phyloP scores from a whole-genome alignment of 2,888 invertebrate genomes.

The Dryadula phaetusa region DNA sequence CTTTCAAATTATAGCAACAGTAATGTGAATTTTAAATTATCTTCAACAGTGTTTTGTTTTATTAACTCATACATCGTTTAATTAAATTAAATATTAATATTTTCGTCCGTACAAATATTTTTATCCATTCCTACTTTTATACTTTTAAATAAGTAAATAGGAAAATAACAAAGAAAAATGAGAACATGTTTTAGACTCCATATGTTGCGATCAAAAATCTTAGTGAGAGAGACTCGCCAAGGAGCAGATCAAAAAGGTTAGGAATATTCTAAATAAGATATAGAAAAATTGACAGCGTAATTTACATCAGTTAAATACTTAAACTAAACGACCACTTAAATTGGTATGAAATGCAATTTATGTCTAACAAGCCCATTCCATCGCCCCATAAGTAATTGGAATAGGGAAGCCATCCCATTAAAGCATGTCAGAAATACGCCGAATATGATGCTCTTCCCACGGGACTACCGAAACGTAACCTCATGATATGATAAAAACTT shows the following conservation, averaged over 20 bases:
- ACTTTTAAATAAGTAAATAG: no score
- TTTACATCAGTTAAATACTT: slow-evolving; percentile 24
- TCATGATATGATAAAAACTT: slow-evolving; percentile 26
- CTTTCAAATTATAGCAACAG: slow-evolving; percentile 26
- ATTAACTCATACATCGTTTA: neutral
- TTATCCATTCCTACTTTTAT: no score
- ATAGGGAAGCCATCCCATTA: slow-evolving; percentile 43
- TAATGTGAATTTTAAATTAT: neutral
- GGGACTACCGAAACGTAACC: slow-evolving; percentile 29
- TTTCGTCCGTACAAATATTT: no score
- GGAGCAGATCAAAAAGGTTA: neutral
- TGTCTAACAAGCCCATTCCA: slow-evolving; percentile 41
- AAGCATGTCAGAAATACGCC: slow-evolving; percentile 43
- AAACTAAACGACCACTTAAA: slow-evolving; percentile 41
- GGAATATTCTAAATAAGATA: neutral
- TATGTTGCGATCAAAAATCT: neutral
- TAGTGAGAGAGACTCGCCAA: neutral
- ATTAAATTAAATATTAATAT: no score
- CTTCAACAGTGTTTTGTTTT: neutral
- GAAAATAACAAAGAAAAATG: no score
- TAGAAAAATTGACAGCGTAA: slow-evolving; percentile 10
- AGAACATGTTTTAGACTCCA: no score
- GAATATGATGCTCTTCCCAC: slow-evolving; percentile 37
- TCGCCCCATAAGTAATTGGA: slow-evolving; percentile 45
- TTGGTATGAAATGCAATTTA: slow-evolving; percentile 46